Base-by-base conservation (phyloP, 2,797 vertebrate genomes). In the Lacerta agilis region DNA sequence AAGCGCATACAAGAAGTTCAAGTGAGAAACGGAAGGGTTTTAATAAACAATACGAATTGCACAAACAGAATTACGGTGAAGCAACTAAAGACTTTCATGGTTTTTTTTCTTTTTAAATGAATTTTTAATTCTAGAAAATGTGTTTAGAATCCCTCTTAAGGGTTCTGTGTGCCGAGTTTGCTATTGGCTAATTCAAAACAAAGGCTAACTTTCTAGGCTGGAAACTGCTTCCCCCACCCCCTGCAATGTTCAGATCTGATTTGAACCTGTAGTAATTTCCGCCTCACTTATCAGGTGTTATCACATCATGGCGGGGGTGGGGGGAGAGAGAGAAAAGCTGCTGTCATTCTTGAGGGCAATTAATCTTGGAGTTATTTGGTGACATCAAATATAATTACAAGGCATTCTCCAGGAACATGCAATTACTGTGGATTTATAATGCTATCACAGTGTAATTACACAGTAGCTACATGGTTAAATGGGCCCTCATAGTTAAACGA, bases 351-450 rank as follows among this genome's bases (percentile, higher is more conserved):
- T 33, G 38, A 18, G 69, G 27, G 76, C 36, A 38, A 88, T 85
- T 78, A 86, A 84, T 73, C 87, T 43, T 81, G 58, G 49, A 73
- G 69, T 78, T 86, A 27, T 92, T 85, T 89, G 80, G 77, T 86
- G 80, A 85, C 78, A 55, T 83, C 43, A 79, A 88, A 83, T 79
- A 77, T 86, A 85, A 80, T 80, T 64, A 82, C 61, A 67, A 89
- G 83, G 58, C 43, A 55, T 73, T 83, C 76, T 75, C 76, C 43
- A 38, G 79, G 69, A 84, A 80, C 61, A 7, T 75, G 38, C 69
- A 88, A 0, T 88, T 92, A 69, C 73, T 71, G 73, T 75, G 43
- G 23, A 78, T 89, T 84, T 90, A 83, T 83, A 71, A 49, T 85
- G 29, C 33, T 11, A 36, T 88, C 66, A 43, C 78, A 75, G 29